Conservation (phyloP, 2,797 vertebrate genomes). For the Catostomus latipinnis region DNA sequence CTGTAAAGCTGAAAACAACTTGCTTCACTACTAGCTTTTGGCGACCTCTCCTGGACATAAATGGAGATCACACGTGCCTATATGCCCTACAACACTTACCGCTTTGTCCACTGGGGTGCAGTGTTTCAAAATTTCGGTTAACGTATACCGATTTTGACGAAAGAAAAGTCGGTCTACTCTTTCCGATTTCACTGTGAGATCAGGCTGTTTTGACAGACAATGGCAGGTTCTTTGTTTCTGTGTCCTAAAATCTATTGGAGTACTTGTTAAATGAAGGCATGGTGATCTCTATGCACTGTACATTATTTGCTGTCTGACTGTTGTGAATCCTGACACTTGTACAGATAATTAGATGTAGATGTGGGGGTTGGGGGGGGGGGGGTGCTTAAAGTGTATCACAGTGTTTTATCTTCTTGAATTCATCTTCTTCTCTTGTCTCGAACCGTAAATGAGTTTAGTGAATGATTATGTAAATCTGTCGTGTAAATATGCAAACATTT, state of each 20-base stretch:
- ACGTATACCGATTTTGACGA: no score
- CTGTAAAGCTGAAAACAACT: no score
- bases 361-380: not conserved
- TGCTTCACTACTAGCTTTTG: no score
- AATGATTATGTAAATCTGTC: conserved; percentile 54
- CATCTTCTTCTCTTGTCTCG: conserved; percentile 47
- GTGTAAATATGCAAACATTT: conserved; percentile 56
- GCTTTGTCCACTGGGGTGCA: no score
- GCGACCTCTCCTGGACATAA: no score
- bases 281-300: conserved; percentile 81
- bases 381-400: conserved; percentile 50
- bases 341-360: conserved; percentile 63
- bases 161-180: no score
- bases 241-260: conserved; percentile 3
- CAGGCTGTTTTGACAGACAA: not conserved
- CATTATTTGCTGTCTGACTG: conserved; percentile 83
- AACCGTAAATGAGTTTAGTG: conserved; percentile 45
- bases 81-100: no score
- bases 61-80: no score
- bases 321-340: conserved; percentile 80
- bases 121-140: no score
- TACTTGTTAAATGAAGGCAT: conserved; percentile 44
- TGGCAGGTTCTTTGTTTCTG: conserved; percentile 36
- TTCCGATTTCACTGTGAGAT: no score
- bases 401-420: conserved; percentile 38